A percentile compares a stretch with the other conserved stretches of the same genome.
Conservation (phyloP, 2,888 invertebrate genomes). For the Eupithecia vulgata region DNA sequence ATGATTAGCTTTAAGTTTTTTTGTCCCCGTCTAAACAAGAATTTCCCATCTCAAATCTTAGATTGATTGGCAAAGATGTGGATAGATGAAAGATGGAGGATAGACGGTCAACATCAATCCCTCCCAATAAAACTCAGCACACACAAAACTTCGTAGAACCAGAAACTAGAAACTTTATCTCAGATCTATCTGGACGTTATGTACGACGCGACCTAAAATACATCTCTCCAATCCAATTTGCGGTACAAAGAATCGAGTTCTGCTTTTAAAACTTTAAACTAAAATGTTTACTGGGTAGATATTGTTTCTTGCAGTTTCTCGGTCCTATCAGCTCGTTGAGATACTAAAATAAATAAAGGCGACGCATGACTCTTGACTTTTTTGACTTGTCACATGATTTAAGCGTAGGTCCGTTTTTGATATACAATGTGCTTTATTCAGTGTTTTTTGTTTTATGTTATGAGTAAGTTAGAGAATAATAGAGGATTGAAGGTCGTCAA, state of each 20-base stretch:
- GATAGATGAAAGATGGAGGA: too few relatives aligned
- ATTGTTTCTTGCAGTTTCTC: not conserved
- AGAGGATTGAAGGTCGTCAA: too few relatives aligned
- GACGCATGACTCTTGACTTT: too few relatives aligned
- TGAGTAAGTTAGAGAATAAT: not conserved
- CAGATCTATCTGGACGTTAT: constrained; percentile 31
- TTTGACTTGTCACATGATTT: too few relatives aligned
- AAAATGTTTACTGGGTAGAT: constrained; percentile 22
- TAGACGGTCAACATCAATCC: not conserved
- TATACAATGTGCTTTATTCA: too few relatives aligned
- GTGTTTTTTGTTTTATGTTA: too few relatives aligned
- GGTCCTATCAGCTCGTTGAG: not conserved
- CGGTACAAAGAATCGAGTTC: constrained; percentile 48
- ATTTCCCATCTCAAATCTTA: not conserved
- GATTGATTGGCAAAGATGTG: not conserved
- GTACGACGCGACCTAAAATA: constrained; percentile 35
- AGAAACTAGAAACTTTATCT: constrained; percentile 35
- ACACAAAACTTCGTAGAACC: constrained; percentile 12
- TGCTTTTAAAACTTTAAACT: constrained; percentile 50
- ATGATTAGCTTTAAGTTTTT: not conserved
- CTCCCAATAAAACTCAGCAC: not conserved
- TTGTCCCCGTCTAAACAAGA: not conserved
- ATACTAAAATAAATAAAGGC: too few relatives aligned
- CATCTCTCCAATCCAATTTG: constrained; percentile 49
- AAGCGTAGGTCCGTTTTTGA: too few relatives aligned